A percentile compares a stretch with the other conserved stretches of the same genome.
These are phyloP conservation scores for Centropus unirufus DNA, from an alignment of 2,113 vertebrate genomes.

Conservation along the genomic window DNA sequence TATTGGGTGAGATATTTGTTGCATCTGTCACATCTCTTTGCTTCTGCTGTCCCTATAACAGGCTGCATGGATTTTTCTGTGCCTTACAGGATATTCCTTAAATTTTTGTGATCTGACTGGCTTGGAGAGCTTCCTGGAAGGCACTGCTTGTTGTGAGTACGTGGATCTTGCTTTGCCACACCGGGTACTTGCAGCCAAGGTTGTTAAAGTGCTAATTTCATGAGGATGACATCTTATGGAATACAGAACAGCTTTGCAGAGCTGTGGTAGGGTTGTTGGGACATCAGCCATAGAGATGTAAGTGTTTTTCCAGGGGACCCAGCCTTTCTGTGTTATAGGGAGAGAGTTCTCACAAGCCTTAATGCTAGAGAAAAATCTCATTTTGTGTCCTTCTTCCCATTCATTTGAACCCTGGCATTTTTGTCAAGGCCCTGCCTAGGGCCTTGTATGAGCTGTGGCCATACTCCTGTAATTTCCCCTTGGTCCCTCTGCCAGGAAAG, in stretches of 20 bases:
- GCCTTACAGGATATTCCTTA: not conserved
- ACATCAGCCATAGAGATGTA: not conserved
- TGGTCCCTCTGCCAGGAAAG: not conserved
- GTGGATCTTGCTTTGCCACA: not conserved
- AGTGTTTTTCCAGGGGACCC: not conserved
- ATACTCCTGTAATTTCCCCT: not conserved
- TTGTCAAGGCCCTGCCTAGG: not conserved
- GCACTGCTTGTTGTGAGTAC: not conserved
- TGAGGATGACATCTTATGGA: not conserved
- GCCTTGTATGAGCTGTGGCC: not conserved
- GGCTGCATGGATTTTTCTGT: accelerated
- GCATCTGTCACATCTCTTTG: not conserved
- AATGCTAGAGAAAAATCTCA: not conserved
- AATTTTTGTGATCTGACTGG: not conserved
- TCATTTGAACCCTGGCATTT: not conserved
- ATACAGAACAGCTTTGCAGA: not conserved
- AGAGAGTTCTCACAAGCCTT: not conserved
- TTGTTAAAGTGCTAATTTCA: constrained; percentile 46
- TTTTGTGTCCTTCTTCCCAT: not conserved
- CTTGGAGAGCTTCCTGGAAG: constrained; percentile 8
- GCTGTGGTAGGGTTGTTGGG: constrained; percentile 36
- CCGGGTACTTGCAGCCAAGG: not conserved
- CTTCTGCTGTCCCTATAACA: not conserved
- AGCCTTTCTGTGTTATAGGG: not conserved
- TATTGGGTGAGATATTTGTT: not conserved